phyloP scores from a whole-genome alignment of 2,797 vertebrate genomes.

The Rhinogobio ventralis region DNA sequence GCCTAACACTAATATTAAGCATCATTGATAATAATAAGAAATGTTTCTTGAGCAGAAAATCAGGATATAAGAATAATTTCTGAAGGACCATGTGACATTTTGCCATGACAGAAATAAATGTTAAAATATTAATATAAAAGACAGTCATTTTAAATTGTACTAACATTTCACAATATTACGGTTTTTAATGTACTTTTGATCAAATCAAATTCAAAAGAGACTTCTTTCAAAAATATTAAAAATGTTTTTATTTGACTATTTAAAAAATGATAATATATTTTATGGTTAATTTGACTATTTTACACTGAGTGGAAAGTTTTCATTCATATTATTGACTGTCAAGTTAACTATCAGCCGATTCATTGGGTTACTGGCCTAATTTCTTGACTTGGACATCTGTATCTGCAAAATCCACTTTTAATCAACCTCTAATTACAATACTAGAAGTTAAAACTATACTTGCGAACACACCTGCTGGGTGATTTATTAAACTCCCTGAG shows the following conservation, averaged over 20 bases:
- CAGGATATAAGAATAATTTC: neutral
- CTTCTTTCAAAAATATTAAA: neutral
- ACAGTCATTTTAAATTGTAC: neutral
- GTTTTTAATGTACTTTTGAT: neutral
- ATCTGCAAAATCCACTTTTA: neutral
- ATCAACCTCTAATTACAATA: conserved; percentile 12
- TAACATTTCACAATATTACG: neutral
- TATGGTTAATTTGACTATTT: too few relatives aligned
- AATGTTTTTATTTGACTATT: too few relatives aligned
- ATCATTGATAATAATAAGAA: neutral
- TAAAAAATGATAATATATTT: too few relatives aligned
- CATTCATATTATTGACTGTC: neutral
- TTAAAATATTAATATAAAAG: neutral
- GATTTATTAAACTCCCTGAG: conserved; percentile 62
- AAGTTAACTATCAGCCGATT: neutral
- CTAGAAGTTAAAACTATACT: conserved; percentile 1
- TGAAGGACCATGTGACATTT: neutral
- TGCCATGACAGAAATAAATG: neutral
- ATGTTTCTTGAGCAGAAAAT: neutral
- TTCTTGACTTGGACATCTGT: neutral
- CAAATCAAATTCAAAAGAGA: neutral
- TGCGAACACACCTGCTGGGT: conserved; percentile 41
- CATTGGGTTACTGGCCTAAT: neutral
- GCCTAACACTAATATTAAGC: too few relatives aligned
- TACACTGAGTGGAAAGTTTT: too few relatives aligned